A percentile compares a stretch with the other conserved stretches of the same genome.
phyloP scores from a whole-genome alignment of 2,113 vertebrate genomes.

The Cebidichthys violaceus region DNA sequence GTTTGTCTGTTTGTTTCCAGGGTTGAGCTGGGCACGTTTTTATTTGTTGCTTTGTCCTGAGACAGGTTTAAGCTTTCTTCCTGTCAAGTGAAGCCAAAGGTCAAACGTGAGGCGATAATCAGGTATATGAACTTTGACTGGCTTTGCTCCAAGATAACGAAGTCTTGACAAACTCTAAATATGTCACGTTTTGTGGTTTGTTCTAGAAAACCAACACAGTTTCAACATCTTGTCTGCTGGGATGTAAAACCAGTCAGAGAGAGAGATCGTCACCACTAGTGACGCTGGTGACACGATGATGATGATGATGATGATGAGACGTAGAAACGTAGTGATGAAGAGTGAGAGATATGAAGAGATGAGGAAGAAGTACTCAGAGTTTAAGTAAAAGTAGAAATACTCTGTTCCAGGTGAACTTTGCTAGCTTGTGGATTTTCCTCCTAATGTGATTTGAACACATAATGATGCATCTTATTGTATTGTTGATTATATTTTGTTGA shows the following conservation, averaged over 20 bases:
- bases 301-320: slow-evolving; percentile 23
- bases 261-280: neutral
- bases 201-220: neutral
- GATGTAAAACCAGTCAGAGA: neutral
- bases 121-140: slow-evolving; percentile 37
- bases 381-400: neutral
- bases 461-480: neutral
- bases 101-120: slow-evolving; percentile 41
- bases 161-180: slow-evolving; percentile 7
- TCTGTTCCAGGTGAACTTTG: neutral
- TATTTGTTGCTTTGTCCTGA: slow-evolving; percentile 3
- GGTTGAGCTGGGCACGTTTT: neutral
- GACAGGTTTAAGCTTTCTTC: slow-evolving; percentile 14
- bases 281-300: slow-evolving; percentile 17
- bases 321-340: neutral
- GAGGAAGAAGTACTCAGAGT: neutral
- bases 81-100: slow-evolving; percentile 38
- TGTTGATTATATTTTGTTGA: neutral
- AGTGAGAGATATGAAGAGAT: neutral
- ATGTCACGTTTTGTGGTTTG: slow-evolving; percentile 2
- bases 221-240: neutral
- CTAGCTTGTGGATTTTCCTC: neutral
- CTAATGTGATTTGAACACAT: neutral
- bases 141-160: slow-evolving; percentile 12
- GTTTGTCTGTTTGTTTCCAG: slow-evolving; percentile 10